These are phyloP conservation scores for Empidonax traillii DNA, from an alignment of 2,113 vertebrate species.

Conservation along the genomic window DNA sequence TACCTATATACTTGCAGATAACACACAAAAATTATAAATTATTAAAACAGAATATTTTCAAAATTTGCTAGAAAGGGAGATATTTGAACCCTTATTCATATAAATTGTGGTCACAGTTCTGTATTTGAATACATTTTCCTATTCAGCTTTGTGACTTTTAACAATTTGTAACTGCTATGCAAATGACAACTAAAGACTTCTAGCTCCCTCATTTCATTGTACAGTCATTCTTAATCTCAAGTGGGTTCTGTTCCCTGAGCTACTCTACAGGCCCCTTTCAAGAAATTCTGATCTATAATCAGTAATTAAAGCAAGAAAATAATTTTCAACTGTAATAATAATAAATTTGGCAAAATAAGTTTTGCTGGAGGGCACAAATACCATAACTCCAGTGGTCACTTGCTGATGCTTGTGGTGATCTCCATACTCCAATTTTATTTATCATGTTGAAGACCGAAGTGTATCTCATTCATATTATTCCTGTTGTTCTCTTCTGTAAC, in stretches of 20 bases:
- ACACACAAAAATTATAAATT: background rate
- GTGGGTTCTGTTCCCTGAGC: background rate
- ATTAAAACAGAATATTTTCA: background rate
- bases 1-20: background rate
- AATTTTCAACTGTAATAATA: background rate
- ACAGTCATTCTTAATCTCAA: background rate
- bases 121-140: background rate
- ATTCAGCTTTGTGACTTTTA: background rate
- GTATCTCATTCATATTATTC: background rate
- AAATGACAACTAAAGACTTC: background rate
- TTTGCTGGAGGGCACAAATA: background rate
- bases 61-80: background rate
- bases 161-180: background rate
- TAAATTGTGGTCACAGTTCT: background rate
- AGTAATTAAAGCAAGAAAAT: background rate
- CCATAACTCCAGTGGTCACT: background rate
- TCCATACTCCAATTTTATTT: background rate
- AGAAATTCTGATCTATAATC: background rate
- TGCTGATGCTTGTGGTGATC: background rate
- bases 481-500: background rate
- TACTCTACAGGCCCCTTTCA: background rate
- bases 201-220: background rate
- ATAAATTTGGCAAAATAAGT: background rate
- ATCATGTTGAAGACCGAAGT: background rate
- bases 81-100: background rate